A percentile compares a stretch with the other conserved stretches of the same genome.
phyloP scores from a whole-genome alignment of 1,140 invertebrate species.

The Homalodisca vitripennis region DNA sequence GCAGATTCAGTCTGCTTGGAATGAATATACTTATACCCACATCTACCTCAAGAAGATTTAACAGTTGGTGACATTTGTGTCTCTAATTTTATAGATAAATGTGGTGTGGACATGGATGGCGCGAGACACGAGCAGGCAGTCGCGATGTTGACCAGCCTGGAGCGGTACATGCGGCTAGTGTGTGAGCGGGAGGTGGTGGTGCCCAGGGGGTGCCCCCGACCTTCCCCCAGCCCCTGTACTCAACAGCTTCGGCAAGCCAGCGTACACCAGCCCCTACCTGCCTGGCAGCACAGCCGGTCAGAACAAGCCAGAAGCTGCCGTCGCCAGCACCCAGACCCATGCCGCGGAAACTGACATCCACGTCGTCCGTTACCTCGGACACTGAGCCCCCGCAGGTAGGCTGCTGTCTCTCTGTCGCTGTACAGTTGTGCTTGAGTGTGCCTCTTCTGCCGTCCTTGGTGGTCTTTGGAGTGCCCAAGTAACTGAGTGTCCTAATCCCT shows the following conservation, averaged over 20 bases:
- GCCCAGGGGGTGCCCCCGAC: constrained; percentile 44
- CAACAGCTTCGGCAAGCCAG: too few species aligned
- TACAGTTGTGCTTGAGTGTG: too few species aligned
- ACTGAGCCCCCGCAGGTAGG: neutral
- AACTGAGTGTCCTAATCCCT: too few species aligned
- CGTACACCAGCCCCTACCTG: too few species aligned
- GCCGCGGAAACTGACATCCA: constrained; percentile 45
- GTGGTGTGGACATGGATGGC: constrained; percentile 87
- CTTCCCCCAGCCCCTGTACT: neutral
- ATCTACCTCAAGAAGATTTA: too few species aligned
- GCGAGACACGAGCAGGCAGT: constrained; percentile 92
- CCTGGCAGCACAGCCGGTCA: too few species aligned
- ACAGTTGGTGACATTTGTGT: too few species aligned
- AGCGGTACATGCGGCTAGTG: constrained; percentile 85
- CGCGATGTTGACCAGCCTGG: constrained; percentile 78
- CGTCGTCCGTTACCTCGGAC: constrained; percentile 37
- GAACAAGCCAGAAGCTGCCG: constrained; percentile 26
- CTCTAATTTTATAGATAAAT: constrained; percentile 82
- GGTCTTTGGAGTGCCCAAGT: too few species aligned
- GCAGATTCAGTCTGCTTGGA: too few species aligned
- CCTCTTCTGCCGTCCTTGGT: too few species aligned
- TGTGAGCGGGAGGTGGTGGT: constrained; percentile 69
- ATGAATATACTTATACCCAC: too few species aligned
- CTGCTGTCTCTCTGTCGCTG: too few species aligned
- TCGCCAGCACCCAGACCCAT: constrained; percentile 49